Conservation (phyloP, 2,888 invertebrate species). For the Eurois occulta region DNA sequence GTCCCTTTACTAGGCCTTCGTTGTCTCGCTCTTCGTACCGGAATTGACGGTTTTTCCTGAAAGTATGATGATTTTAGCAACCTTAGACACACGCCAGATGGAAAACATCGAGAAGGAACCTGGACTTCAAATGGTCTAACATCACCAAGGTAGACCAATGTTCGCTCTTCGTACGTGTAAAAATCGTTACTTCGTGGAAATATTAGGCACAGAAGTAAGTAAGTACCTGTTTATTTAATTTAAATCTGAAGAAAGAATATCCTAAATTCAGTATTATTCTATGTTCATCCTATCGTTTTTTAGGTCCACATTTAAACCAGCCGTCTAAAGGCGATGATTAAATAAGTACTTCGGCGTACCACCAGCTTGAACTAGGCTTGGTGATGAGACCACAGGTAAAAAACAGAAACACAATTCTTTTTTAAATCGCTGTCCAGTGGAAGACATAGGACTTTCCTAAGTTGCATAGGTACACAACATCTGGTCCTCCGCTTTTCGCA, state of each 20-base stretch:
- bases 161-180: too few relatives aligned
- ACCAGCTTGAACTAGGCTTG: not conserved
- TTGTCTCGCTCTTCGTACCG: conserved; percentile 94
- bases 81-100: not conserved
- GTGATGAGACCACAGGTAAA: conserved; percentile 1
- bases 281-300: not conserved
- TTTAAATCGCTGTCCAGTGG: not conserved
- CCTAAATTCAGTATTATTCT: too few relatives aligned
- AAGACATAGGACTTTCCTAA: not conserved
- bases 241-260: too few relatives aligned
- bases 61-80: conserved; percentile 65
- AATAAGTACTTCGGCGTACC: too few relatives aligned
- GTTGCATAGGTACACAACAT: not conserved
- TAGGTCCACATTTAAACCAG: too few relatives aligned
- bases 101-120: not conserved
- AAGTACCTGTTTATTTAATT: too few relatives aligned
- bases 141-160: too few relatives aligned
- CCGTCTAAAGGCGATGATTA: too few relatives aligned
- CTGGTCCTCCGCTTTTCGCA: not conserved
- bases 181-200: too few relatives aligned
- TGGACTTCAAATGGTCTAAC: not conserved
- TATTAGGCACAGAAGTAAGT: too few relatives aligned
- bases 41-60: conserved; percentile 95
- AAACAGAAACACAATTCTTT: not conserved
- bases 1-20: conserved; percentile 94